Evolutionary conservation across 2,888 invertebrate genomes (phyloP).

Genomic region (Muscina levida): DNA sequence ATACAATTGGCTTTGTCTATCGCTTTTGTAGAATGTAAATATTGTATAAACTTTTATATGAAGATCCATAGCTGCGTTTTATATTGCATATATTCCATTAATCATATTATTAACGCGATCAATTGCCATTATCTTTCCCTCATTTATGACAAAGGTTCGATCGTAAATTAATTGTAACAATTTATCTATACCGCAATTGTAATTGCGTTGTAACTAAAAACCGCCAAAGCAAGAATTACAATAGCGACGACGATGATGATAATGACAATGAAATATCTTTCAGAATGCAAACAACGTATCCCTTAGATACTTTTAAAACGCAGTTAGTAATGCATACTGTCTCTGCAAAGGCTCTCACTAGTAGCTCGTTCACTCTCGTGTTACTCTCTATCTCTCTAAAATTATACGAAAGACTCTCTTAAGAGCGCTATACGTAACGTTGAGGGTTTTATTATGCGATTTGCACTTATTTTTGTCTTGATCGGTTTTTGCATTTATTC

Average conservation of each 20-base stretch:
- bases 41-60: too few relatives aligned
- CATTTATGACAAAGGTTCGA: neutral
- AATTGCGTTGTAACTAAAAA: slow-evolving; percentile 25
- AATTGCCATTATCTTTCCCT: neutral
- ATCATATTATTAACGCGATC: neutral
- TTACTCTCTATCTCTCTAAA: neutral
- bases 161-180: slow-evolving; percentile 27
- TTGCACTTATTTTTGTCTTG: neutral
- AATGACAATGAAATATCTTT: neutral
- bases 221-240: neutral
- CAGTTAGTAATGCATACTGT: neutral
- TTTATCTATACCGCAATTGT: slow-evolving; percentile 12
- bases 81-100: too few relatives aligned
- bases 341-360: neutral
- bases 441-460: slow-evolving; percentile 7
- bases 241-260: neutral
- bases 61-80: too few relatives aligned
- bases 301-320: slow-evolving; percentile 10
- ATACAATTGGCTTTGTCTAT: too few relatives aligned
- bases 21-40: too few relatives aligned
- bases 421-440: neutral
- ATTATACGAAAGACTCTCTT: neutral
- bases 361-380: neutral
- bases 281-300: neutral
- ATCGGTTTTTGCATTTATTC: slow-evolving; percentile 5